Conservation (phyloP, 2,113 vertebrate species). For the Pseudolaguvia tuberculata region DNA sequence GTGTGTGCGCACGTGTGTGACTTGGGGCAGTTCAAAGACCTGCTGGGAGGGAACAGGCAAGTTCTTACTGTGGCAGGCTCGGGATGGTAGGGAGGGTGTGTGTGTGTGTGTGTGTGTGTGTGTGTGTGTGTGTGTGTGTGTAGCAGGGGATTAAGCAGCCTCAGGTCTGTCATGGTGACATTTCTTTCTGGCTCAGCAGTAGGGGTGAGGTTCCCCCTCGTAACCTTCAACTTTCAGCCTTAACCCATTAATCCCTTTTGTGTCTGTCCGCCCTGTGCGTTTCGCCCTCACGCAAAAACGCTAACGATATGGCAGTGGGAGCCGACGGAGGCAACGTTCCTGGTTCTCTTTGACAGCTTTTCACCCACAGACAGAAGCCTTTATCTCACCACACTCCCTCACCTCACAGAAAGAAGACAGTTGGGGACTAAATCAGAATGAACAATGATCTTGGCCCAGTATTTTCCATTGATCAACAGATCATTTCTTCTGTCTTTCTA, state of each 20-base stretch:
- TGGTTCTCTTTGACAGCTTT: conserved; percentile 51
- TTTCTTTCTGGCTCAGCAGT: conserved; percentile 71
- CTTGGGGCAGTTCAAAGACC: conserved; percentile 45
- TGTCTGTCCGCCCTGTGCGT: conserved; percentile 47
- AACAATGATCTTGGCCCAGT: conserved; percentile 34
- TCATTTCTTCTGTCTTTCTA: conserved; percentile 15
- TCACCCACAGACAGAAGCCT: conserved; percentile 48
- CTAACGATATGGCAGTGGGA: conserved; percentile 51
- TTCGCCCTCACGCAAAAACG: conserved; percentile 35
- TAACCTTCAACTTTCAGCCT: conserved; percentile 78
- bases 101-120: conserved; percentile 36
- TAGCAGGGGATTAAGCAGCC: conserved; percentile 60
- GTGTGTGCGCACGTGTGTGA: conserved; percentile 1
- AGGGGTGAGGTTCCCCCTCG: conserved; percentile 69
- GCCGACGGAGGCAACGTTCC: conserved; percentile 40
- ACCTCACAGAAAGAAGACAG: conserved; percentile 33
- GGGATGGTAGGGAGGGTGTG: conserved; percentile 31
- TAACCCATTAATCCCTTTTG: conserved; percentile 61
- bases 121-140: conserved; percentile 33
- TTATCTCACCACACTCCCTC: conserved; percentile 47
- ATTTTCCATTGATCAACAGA: conserved; percentile 41
- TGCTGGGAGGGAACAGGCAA: conserved; percentile 54
- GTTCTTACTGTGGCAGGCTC: conserved; percentile 43
- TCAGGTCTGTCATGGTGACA: conserved; percentile 72
- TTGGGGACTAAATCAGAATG: conserved; percentile 47